Conservation (phyloP, 2,113 vertebrate genomes). For the Cephalopholis sonnerati region DNA sequence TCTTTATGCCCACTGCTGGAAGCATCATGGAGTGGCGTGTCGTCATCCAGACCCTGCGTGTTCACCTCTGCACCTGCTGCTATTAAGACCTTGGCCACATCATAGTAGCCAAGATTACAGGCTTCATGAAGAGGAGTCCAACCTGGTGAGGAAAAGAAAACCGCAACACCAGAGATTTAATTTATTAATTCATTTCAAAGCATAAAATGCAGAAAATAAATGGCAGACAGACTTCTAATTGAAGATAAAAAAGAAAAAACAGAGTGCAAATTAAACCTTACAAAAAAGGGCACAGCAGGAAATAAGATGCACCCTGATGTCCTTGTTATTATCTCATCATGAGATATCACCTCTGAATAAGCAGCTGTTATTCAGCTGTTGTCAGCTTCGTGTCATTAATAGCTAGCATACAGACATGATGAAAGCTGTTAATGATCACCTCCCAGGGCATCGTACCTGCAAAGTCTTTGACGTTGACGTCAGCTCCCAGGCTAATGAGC, state of each 20-base stretch:
- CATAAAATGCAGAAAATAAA: no score
- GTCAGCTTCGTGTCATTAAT: constrained; percentile 32
- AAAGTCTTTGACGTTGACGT: constrained; percentile 99
- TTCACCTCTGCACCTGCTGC: constrained; percentile 97
- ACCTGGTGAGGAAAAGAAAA: constrained; percentile 79
- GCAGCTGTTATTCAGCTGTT: constrained; percentile 19
- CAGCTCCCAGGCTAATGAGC: constrained; percentile 95
- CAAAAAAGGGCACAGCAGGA: no score
- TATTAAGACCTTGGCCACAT: constrained; percentile 97
- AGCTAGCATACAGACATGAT: constrained; percentile 12
- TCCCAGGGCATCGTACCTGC: constrained; percentile 86
- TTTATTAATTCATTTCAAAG: background rate
- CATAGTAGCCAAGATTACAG: constrained; percentile 97
- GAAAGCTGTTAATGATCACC: constrained; percentile 21
- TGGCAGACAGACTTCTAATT: no score
- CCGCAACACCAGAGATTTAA: background rate
- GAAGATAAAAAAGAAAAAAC: no score
- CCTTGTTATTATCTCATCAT: constrained; percentile 1
- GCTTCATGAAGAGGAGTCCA: constrained; percentile 99
- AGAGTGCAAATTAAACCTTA: no score
- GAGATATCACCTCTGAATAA: constrained; percentile 15
- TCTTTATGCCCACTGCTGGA: constrained; percentile 98
- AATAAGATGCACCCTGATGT: background rate
- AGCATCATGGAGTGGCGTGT: constrained; percentile 97
- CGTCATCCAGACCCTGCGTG: constrained; percentile 97